phyloP scores from a whole-genome alignment of 2,888 invertebrate genomes.

The Nomada ferruginata region DNA sequence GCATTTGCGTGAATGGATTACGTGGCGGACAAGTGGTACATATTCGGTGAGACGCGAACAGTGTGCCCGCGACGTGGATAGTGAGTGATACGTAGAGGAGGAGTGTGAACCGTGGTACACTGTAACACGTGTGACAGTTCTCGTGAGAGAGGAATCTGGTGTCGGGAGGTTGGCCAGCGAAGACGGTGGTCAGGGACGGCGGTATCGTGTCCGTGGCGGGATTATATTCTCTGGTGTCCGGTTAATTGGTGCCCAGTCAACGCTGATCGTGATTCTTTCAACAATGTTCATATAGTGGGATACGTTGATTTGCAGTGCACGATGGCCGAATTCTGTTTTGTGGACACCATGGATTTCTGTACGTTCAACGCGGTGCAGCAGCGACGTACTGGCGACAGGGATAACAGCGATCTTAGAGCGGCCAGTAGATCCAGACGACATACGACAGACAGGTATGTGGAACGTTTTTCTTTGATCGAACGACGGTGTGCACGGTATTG shows the following conservation, averaged over 20 bases:
- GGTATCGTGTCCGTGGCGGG: slow-evolving; percentile 11
- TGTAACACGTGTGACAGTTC: slow-evolving; percentile 68
- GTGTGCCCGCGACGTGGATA: slow-evolving; percentile 19
- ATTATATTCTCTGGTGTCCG: slow-evolving; percentile 23
- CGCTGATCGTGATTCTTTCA: slow-evolving; percentile 31
- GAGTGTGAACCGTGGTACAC: slow-evolving; percentile 43
- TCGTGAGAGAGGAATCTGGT: slow-evolving; percentile 22
- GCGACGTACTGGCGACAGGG: slow-evolving; percentile 16
- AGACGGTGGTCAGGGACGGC: slow-evolving; percentile 23
- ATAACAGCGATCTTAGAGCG: slow-evolving; percentile 22
- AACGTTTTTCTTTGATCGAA: neutral
- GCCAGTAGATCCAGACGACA: slow-evolving; percentile 28
- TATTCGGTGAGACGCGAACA: slow-evolving; percentile 35
- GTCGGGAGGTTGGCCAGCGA: neutral
- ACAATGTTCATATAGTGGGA: slow-evolving; percentile 57
- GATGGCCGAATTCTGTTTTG: slow-evolving; percentile 55
- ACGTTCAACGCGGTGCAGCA: slow-evolving; percentile 24
- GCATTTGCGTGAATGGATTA: slow-evolving; percentile 31
- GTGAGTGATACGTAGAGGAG: slow-evolving; percentile 28
- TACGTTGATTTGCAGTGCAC: slow-evolving; percentile 47
- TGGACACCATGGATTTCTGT: slow-evolving; percentile 64
- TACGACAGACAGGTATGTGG: slow-evolving; percentile 40
- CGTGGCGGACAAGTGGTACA: slow-evolving; percentile 36
- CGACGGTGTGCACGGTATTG: neutral
- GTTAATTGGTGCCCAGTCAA: slow-evolving; percentile 10